Conservation (phyloP, 2,113 vertebrate species). For the Cynoglossus semilaevis region DNA sequence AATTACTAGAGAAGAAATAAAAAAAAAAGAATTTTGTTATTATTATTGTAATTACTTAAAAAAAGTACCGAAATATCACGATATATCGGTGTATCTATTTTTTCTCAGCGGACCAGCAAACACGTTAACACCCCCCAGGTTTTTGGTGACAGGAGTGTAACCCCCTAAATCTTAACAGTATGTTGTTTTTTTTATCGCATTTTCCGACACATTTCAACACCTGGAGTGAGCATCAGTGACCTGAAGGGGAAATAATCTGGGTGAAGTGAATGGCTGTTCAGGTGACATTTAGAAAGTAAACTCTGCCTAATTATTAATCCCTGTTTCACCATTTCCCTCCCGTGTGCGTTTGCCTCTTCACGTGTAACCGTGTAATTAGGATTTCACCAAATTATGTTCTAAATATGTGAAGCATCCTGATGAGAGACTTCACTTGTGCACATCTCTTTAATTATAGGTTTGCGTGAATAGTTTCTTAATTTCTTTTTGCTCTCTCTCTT, state of each 20-base stretch:
- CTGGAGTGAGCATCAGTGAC: too few species aligned
- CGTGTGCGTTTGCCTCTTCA: conserved; percentile 9
- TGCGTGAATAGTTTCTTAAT: conserved; percentile 26
- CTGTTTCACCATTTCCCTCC: conserved; percentile 4
- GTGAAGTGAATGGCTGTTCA: neutral
- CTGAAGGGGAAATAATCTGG: neutral
- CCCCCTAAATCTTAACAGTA: too few species aligned
- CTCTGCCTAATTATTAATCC: conserved; percentile 8
- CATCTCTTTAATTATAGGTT: conserved; percentile 33
- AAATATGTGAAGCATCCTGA: conserved; percentile 29
- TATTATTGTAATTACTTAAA: too few species aligned
- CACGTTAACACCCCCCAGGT: too few species aligned
- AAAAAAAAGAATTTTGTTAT: too few species aligned
- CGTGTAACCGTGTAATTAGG: conserved; percentile 13
- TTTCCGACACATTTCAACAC: too few species aligned
- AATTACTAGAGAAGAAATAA: too few species aligned
- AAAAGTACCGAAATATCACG: too few species aligned
- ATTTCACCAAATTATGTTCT: conserved; percentile 20
- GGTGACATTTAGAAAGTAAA: neutral
- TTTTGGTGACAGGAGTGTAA: too few species aligned
- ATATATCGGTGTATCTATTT: too few species aligned
- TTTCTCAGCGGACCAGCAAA: too few species aligned
- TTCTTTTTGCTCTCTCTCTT: neutral
- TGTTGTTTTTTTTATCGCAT: too few species aligned
- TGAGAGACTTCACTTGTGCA: conserved; percentile 15